Percentiles rank a stretch among this genome's conserved stretches.
These are phyloP conservation scores for Neodiprion fabricii DNA, from an alignment of 1,140 invertebrate species.

Conservation along the genomic window DNA sequence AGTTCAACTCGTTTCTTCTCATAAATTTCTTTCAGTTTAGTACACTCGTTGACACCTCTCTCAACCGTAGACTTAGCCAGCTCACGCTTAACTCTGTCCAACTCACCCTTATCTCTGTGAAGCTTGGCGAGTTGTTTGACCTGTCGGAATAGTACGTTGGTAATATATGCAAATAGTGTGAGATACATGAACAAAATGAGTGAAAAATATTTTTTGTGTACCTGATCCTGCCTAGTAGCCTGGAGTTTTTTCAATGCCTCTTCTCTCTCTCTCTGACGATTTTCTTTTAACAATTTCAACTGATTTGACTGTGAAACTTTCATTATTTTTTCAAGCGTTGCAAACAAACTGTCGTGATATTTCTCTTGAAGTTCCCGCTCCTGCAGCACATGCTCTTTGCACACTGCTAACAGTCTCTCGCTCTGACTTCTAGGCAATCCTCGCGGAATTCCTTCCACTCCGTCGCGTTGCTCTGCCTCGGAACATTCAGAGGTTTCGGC, in stretches of 20 bases:
- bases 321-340: constrained; percentile 80
- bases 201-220: constrained; percentile 46
- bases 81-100: constrained; percentile 79
- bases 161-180: background rate
- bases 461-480: constrained; percentile 56
- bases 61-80: constrained; percentile 78
- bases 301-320: constrained; percentile 79
- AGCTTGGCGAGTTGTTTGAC: constrained; percentile 77
- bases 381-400: constrained; percentile 73
- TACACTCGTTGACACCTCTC: constrained; percentile 82
- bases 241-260: constrained; percentile 87
- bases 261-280: constrained; percentile 77
- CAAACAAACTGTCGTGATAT: constrained; percentile 82
- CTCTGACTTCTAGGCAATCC: constrained; percentile 70
- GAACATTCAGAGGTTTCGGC: constrained; percentile 50
- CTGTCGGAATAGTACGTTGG: constrained; percentile 28
- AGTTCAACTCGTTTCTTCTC: constrained; percentile 78
- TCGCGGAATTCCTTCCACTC: constrained; percentile 54
- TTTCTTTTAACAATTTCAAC: constrained; percentile 71
- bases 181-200: background rate
- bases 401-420: constrained; percentile 70
- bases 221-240: constrained; percentile 82
- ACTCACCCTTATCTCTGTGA: constrained; percentile 88
- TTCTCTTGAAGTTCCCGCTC: constrained; percentile 84
- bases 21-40: constrained; percentile 75